phyloP scores from a whole-genome alignment of 2,113 vertebrate genomes.

The Ploceus nigricollis region DNA sequence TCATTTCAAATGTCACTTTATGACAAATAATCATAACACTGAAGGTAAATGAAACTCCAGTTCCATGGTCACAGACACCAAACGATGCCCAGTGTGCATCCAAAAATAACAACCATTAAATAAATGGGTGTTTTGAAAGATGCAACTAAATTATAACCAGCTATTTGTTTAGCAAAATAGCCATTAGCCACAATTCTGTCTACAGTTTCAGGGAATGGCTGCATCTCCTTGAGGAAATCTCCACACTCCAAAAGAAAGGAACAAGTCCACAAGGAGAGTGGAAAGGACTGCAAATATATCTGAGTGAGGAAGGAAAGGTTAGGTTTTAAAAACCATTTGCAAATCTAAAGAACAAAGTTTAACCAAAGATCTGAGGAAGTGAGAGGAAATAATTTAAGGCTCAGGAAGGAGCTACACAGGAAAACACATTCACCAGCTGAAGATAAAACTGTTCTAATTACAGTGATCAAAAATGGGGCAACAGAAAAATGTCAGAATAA shows the following conservation, averaged over 20 bases:
- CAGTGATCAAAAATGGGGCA: neutral
- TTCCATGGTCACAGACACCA: neutral
- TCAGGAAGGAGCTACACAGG: neutral
- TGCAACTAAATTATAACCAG: neutral
- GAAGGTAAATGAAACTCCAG: neutral
- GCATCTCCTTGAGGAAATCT: neutral
- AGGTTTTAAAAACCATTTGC: neutral
- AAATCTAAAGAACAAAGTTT: neutral
- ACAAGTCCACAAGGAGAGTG: neutral
- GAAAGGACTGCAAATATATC: neutral
- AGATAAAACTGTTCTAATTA: neutral
- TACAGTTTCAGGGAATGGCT: neutral
- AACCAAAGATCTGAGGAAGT: neutral
- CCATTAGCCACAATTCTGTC: neutral
- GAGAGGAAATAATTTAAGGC: neutral
- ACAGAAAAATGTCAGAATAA: neutral
- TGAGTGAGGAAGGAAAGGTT: neutral
- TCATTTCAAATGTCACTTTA: neutral
- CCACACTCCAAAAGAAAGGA: neutral
- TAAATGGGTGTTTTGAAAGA: neutral
- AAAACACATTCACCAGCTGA: neutral
- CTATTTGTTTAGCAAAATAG: neutral
- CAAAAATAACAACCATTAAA: neutral
- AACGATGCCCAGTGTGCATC: neutral
- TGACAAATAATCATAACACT: neutral